phyloP scores from a whole-genome alignment of 2,888 invertebrate genomes.

The Monochamus alternatus region DNA sequence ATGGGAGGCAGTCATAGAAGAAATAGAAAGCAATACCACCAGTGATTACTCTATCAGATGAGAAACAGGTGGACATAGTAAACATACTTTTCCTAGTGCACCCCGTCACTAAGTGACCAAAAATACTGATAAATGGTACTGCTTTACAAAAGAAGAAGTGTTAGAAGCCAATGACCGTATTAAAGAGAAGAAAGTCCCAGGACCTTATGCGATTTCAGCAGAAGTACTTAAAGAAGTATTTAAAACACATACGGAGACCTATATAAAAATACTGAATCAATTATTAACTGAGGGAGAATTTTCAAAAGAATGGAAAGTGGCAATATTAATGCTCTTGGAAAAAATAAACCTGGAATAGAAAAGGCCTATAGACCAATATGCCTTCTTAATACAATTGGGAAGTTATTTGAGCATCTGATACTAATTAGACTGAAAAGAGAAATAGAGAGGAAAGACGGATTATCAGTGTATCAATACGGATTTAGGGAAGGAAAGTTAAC shows the following conservation, averaged over 20 bases:
- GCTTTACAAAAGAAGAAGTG: slow-evolving; percentile 41
- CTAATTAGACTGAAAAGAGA: background rate
- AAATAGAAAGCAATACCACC: slow-evolving; percentile 33
- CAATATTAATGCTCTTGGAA: background rate
- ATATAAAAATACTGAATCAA: background rate
- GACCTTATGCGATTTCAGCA: too few species aligned
- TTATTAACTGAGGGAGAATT: background rate
- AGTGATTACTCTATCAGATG: background rate
- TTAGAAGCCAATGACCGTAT: slow-evolving; percentile 36
- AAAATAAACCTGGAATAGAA: background rate
- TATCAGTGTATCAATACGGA: background rate
- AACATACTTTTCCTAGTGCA: slow-evolving; percentile 30
- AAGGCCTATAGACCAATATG: background rate
- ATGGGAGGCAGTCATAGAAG: slow-evolving; percentile 34
- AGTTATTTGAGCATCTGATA: background rate
- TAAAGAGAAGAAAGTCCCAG: slow-evolving; percentile 49
- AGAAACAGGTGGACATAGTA: slow-evolving; percentile 20
- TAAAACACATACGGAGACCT: background rate
- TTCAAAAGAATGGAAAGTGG: background rate
- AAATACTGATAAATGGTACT: slow-evolving; percentile 1
- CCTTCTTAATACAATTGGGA: background rate
- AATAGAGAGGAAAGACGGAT: background rate
- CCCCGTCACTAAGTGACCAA: slow-evolving; percentile 19
- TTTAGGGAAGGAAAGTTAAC: background rate
- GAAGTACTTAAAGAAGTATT: slow-evolving; percentile 18